A percentile compares a stretch with the other conserved stretches of the same genome.
phyloP scores from a whole-genome alignment of 2,113 vertebrate species.

The Balaeniceps rex region DNA sequence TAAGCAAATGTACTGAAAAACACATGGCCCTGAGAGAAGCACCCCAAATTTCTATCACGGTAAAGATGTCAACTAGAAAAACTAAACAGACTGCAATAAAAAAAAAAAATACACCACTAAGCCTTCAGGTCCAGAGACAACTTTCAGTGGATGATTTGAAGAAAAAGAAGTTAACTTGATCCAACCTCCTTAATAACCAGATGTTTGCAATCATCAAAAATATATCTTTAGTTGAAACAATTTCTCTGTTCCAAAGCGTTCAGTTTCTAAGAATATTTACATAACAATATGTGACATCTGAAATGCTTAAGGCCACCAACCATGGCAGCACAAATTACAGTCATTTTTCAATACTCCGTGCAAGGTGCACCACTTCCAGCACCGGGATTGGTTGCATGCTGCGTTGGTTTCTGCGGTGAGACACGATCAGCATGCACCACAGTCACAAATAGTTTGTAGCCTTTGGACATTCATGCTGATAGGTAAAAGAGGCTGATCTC shows the following conservation, averaged over 20 bases:
- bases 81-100: not conserved
- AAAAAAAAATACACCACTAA: not conserved
- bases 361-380: constrained; percentile 74
- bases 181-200: constrained; percentile 81
- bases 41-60: not conserved
- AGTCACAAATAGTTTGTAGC: not conserved
- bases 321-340: constrained; percentile 81
- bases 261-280: constrained; percentile 73
- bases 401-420: constrained; percentile 27
- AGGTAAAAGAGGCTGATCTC: not conserved
- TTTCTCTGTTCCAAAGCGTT: constrained; percentile 67
- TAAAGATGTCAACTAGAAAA: not conserved
- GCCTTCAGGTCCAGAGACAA: not conserved
- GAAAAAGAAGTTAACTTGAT: constrained; percentile 31
- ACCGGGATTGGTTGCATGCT: constrained; percentile 64
- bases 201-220: constrained; percentile 74
- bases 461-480: not conserved
- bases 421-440: constrained; percentile 65
- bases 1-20: not conserved
- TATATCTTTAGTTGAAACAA: constrained; percentile 61
- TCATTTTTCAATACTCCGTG: constrained; percentile 78
- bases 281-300: constrained; percentile 79
- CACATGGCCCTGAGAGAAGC: not conserved
- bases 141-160: not conserved
- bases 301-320: constrained; percentile 77